Percentiles rank a stretch among this genome's conserved stretches.
Evolutionary conservation across 2,888 invertebrate species (phyloP).

Genomic region (Aphidius colemani): DNA sequence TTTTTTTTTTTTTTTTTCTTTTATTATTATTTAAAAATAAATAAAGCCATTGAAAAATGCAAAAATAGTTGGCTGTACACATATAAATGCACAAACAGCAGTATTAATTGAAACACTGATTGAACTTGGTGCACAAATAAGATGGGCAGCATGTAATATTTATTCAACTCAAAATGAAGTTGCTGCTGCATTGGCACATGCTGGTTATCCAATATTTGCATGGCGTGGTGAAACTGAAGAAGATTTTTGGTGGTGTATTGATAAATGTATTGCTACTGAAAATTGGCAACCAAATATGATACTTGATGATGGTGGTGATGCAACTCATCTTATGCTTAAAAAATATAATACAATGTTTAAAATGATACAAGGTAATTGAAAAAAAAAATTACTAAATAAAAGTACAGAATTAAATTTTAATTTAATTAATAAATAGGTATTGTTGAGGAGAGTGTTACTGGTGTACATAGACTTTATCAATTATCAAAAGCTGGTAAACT

Average conservation of each 20-base stretch:
- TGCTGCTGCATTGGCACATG: conserved; percentile 92
- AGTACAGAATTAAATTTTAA: background rate
- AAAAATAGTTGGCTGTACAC: conserved; percentile 96
- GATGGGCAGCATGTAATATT: conserved; percentile 98
- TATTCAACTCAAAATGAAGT: conserved; percentile 99
- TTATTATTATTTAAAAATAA: no score
- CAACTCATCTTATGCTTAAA: conserved; percentile 94
- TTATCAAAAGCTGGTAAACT: conserved; percentile 92
- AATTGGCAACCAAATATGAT: conserved; percentile 99
- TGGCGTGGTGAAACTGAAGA: conserved; percentile 98
- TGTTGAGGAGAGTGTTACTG: conserved; percentile 96
- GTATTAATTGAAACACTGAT: conserved; percentile 89
- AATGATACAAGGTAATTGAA: conserved; percentile 77
- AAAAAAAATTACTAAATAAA: conserved; percentile 1
- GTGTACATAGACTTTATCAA: conserved; percentile 96
- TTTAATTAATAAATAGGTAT: conserved; percentile 69
- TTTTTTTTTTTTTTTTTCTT: background rate
- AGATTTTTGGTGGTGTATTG: conserved; percentile 99
- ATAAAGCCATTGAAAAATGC: conserved; percentile 84
- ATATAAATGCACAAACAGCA: conserved; percentile 98
- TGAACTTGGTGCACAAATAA: conserved; percentile 86
- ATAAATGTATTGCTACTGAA: conserved; percentile 88
- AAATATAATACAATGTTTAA: conserved; percentile 93
- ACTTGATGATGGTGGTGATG: conserved; percentile 95
- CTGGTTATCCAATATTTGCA: conserved; percentile 87